Conservation (phyloP, 2,797 vertebrate species). For the Margarornis squamiger region DNA sequence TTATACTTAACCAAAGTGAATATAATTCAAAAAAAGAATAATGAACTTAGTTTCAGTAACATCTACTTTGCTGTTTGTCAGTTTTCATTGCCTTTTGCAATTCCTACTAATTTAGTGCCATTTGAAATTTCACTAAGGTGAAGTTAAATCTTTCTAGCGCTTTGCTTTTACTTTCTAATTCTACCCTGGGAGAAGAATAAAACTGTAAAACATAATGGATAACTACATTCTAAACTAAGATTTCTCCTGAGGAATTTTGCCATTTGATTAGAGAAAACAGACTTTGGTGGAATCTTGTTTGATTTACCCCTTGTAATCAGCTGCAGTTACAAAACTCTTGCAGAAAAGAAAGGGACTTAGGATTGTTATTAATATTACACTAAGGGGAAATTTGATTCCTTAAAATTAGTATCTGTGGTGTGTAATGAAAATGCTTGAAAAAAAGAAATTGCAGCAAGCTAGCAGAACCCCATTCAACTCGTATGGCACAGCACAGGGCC, state of each 20-base stretch:
- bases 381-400: background rate
- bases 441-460: background rate
- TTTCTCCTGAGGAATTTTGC: background rate
- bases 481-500: rapidly evolving
- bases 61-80: background rate
- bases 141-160: background rate
- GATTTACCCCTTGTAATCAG: background rate
- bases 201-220: background rate
- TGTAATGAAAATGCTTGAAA: background rate
- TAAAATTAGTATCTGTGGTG: background rate
- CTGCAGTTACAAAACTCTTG: background rate
- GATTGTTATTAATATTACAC: background rate
- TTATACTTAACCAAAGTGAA: background rate
- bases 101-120: background rate
- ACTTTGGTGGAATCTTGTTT: background rate
- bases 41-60: background rate
- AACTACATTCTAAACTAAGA: background rate
- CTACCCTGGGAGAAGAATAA: background rate
- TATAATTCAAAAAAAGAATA: background rate
- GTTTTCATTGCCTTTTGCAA: background rate
- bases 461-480: background rate
- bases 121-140: background rate
- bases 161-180: background rate
- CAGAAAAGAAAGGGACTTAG: background rate
- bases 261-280: background rate